Evolutionary conservation across 1,140 invertebrate genomes (phyloP), one percentile per base, ranked within the genome.

Genomic region (Musca domestica): DNA sequence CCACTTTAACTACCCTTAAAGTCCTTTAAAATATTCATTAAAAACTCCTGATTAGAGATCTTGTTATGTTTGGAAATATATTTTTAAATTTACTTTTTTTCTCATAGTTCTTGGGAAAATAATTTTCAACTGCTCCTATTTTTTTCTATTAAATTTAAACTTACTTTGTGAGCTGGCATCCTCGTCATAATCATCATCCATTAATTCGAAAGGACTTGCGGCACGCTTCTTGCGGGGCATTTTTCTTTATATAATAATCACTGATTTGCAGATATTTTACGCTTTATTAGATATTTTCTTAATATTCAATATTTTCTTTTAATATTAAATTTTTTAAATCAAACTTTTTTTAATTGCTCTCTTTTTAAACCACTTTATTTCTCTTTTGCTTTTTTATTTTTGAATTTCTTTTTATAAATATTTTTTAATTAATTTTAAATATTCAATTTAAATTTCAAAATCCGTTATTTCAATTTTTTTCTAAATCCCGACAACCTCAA

Each of bases 181-280:
- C 64, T 81, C 78, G 61, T 81, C 76, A 19, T 74, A 81, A 20
- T 81, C 79, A 65, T 81, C 79, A 34, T 81, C 78, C 56, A 73
- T 76, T n/a, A 73, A 19, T 34, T 81, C 78, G 70, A 79, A 54
- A 1, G 77, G 76, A 49, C 77, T 79, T 27, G 74, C 70, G 1
- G 71, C 27, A 12, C 78, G 73, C 70, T 80, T 81, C 69, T 71
- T 76, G 22, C 76, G 74, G 58, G 78, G 78, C 78, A 81, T 80
- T 71, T 82, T 83, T 51, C 46, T 63, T 19, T 54, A 19, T 66
- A 20, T 48, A n/a, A 19, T 27, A 0, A 22, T 20, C 34, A 64
- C 14, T 51, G 46, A 63, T 61, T 34, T 5, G 14, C 25, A 51
- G 9, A 63, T 19, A 25, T 10, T 52, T n/a, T 46, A 3, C 27